Evolutionary conservation across 1,140 invertebrate genomes (phyloP).

Genomic region (Atta colombica): DNA sequence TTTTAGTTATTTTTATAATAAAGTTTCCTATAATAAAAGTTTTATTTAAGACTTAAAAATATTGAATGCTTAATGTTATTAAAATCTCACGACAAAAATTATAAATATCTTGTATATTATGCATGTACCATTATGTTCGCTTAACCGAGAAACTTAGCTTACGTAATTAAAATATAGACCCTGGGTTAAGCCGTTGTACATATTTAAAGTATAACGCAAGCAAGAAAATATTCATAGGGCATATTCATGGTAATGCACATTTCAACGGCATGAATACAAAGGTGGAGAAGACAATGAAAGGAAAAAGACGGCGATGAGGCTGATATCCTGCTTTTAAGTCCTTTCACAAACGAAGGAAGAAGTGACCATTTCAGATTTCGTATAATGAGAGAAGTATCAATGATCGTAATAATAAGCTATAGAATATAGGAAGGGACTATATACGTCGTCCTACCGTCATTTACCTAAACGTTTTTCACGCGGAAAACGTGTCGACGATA

Average conservation of each 20-base stretch:
- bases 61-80: not conserved
- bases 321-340: not conserved
- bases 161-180: slow-evolving; percentile 21
- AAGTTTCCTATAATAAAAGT: not conserved
- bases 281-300: not conserved
- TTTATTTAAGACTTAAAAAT: not conserved
- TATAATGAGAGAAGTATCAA: slow-evolving; percentile 37
- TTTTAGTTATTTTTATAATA: not conserved
- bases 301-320: slow-evolving; percentile 5
- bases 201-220: slow-evolving; percentile 15
- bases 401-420: slow-evolving; percentile 42
- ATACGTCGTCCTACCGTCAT: slow-evolving; percentile 5
- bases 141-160: not conserved
- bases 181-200: not conserved
- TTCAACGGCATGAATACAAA: slow-evolving; percentile 24
- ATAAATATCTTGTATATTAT: slow-evolving; percentile 3
- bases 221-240: slow-evolving; percentile 30
- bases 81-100: slow-evolving; percentile 11
- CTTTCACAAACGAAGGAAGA: slow-evolving; percentile 12
- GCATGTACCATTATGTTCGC: slow-evolving; percentile 16
- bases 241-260: slow-evolving; percentile 32
- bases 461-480: slow-evolving; percentile 33
- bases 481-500: slow-evolving; percentile 43
- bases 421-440: not conserved
- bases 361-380: slow-evolving; percentile 14